Evolutionary conservation across 2,113 vertebrate species (phyloP), one percentile per base, ranked within the genome.

Genomic region (Scomber colias): DNA sequence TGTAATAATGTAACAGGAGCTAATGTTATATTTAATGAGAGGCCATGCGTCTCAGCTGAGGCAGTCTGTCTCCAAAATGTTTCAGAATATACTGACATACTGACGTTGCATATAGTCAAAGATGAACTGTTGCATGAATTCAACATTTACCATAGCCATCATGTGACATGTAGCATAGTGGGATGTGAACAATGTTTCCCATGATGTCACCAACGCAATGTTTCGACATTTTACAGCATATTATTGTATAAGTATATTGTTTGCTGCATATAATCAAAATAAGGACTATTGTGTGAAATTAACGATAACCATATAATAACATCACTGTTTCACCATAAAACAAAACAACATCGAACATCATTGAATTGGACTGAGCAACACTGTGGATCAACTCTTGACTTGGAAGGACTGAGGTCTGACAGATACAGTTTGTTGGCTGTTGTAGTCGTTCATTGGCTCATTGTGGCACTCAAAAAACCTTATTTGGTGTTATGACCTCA

Each of bases 281-380:
- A 68, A 83, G 81, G 68, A 88, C 31, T 55, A 65, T 78, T 75
- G 64, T 86, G 83, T 87, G 79, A 87, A 87, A 85, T 74, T 19
- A 85, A 88, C 79, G 75, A 69, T 67, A 82, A 87, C 80, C 75
- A 82, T 86, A 82, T 55, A 89, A 67, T 24, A 85, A 89, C 78
- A 75, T 79, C 89, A 90, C 82, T 54, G 80, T 79, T 90, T 91
- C 86, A 92, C 87, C 61, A 81, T 76, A 77, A 88, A 89, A 89
- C 80, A 82, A 82, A 89, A 91, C 84, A 31, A 89, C 90, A 90
- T 45, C 83, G 49, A 87, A 86, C 85, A 87, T 65, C 77, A 72
- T 81, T 72, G 71, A 84, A 59, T 50, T 62, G 82, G 82, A 91
- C 82, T 71, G 78, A 84, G 80, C 75, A 81, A 81, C 87, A 86